phyloP scores from a whole-genome alignment of 2,113 vertebrate genomes.

The Eulemur rufifrons region DNA sequence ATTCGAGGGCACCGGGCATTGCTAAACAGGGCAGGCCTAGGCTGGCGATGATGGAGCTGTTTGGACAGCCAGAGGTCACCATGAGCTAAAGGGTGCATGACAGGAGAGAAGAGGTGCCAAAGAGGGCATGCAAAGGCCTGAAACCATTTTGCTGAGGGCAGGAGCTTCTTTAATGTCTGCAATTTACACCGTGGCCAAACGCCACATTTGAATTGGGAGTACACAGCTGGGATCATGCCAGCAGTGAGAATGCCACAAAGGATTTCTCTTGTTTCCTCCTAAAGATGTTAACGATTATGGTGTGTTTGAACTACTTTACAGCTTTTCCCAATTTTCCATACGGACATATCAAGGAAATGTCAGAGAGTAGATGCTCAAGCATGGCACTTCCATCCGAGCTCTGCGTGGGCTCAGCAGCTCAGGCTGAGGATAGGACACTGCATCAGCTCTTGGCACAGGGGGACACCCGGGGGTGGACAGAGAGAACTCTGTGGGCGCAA shows the following conservation, averaged over 20 bases:
- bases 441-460: background rate
- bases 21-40: background rate
- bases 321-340: background rate
- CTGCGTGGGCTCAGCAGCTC: background rate
- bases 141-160: background rate
- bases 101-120: background rate
- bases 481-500: background rate
- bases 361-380: background rate
- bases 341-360: background rate
- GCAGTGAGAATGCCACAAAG: background rate
- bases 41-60: background rate
- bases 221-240: background rate
- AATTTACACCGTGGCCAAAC: background rate
- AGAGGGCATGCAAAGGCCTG: background rate
- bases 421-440: background rate
- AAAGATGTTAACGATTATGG: background rate
- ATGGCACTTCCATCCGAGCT: background rate
- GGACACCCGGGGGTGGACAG: background rate
- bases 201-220: background rate
- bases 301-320: background rate
- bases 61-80: slow-evolving; percentile 21
- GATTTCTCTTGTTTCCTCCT: background rate
- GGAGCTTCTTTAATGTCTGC: background rate
- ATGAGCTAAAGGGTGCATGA: background rate
- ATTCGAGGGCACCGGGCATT: background rate